Percentiles rank a stretch among this genome's conserved stretches.
phyloP scores from a whole-genome alignment of 2,113 vertebrate species.

The Petrocephalus microphthalmus region DNA sequence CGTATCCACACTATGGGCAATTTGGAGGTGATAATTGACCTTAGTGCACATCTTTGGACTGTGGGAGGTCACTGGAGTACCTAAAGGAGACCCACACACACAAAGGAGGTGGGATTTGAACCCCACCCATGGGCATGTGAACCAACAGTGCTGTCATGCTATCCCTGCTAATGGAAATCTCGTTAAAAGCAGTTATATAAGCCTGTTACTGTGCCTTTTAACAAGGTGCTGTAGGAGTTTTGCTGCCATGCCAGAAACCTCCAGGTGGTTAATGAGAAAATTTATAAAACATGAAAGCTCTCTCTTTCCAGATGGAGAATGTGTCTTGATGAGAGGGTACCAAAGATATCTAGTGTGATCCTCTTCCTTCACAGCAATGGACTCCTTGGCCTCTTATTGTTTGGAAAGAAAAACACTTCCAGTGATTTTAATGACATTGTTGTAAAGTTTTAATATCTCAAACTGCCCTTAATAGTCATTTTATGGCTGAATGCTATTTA shows the following conservation, averaged over 20 bases:
- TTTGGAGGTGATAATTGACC: not conserved
- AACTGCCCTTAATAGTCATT: not conserved
- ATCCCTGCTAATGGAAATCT: not conserved
- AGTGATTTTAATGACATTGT: not conserved
- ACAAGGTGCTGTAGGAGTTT: slow-evolving; percentile 7
- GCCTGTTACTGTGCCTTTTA: not conserved
- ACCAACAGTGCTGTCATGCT: not conserved
- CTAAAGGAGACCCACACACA: not conserved
- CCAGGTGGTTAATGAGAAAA: slow-evolving; percentile 18
- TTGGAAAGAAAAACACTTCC: not conserved
- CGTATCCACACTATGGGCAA: not conserved
- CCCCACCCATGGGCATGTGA: not conserved
- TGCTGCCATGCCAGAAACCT: slow-evolving; percentile 5
- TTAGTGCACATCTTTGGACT: not conserved
- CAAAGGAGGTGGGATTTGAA: not conserved
- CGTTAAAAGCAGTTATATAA: slow-evolving; percentile 11
- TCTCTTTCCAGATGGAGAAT: slow-evolving; percentile 15
- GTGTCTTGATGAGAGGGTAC: not conserved
- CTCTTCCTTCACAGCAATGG: not conserved
- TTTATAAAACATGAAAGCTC: slow-evolving; percentile 6
- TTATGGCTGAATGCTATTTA: not conserved
- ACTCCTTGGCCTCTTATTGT: not conserved
- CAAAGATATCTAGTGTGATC: slow-evolving; percentile 1
- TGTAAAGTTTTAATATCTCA: not conserved
- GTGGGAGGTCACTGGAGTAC: not conserved